phyloP scores from a whole-genome alignment of 2,113 vertebrate genomes.

The Dasyurus viverrinus region DNA sequence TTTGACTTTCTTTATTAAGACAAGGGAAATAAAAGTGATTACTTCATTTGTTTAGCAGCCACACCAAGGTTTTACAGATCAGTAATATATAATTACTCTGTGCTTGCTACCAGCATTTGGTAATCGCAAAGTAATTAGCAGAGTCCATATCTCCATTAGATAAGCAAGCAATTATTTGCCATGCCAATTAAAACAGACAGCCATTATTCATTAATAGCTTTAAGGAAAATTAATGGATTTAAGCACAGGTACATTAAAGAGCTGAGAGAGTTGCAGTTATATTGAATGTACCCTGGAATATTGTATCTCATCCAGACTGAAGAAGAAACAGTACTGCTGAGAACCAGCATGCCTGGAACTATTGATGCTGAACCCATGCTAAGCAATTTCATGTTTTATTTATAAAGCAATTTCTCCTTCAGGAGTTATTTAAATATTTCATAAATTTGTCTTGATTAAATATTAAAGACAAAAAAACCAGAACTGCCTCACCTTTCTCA shows the following conservation, averaged over 20 bases:
- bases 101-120: accelerated
- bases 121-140: neutral
- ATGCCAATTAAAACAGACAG: neutral
- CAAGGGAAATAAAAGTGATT: accelerated
- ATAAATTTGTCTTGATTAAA: conserved; percentile 12
- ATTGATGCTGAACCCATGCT: accelerated
- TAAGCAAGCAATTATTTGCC: neutral
- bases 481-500: neutral
- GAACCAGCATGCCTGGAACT: accelerated
- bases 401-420: conserved; percentile 12
- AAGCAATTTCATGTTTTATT: neutral
- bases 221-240: neutral
- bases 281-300: accelerated
- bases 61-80: accelerated
- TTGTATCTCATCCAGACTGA: accelerated
- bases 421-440: conserved; percentile 16
- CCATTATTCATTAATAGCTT: neutral
- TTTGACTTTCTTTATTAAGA: neutral
- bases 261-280: neutral
- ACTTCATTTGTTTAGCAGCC: neutral
- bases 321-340: accelerated
- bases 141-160: neutral
- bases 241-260: neutral
- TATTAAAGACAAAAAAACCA: neutral
- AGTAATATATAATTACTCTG: accelerated